Evolutionary conservation across 2,888 invertebrate genomes (phyloP), one percentile per base, ranked within the genome.

Genomic region (Lepidocyrtinus sp.): DNA sequence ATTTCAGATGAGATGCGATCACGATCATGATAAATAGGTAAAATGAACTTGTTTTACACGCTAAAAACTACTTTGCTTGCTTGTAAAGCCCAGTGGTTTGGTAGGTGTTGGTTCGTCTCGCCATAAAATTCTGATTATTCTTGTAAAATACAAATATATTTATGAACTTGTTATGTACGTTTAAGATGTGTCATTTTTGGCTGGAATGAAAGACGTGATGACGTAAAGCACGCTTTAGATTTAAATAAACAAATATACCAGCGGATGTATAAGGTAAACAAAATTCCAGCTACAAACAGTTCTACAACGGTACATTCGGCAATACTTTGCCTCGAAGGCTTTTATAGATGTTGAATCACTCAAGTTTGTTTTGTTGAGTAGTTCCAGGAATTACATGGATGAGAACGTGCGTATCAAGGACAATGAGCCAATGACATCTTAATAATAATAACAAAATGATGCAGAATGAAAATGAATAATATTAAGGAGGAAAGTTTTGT

Each of bases 21-120:
- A 36, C 26, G 26, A 69, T 36, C 36, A 36, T 59, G 26, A 69
- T 69, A 69, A 59, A 59, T 26, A 55, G 50, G 59, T 26, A 69
- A 55, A 50, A n/a, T 24, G 25, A 2, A 67, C 5, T 5, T 36
- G 36, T 36, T 36, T 12, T 36, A 12, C 36, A 36, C n/a, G n/a
- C n/a, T n/a, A n/a, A n/a, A 36, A 36, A 36, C 36, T 7, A 36
- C 5, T 36, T 36, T 7, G 36, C 5, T 36, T 36, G 36, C 5
- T 36, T 36, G 36, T 7, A 36, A 5, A 5, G 5, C 12, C 36
- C 12, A 12, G 5, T 36, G 36, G 12, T 36, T 36, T 36, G 5
- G 5, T 36, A 36, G 36, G 5, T 36, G 36, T 36, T 36, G 36
- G 5, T 36, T 36, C 5, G 36, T 5, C n/a, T n/a, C 12, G 12